phyloP scores from a whole-genome alignment of 1,140 invertebrate species.

The Tachypleus tridentatus region DNA sequence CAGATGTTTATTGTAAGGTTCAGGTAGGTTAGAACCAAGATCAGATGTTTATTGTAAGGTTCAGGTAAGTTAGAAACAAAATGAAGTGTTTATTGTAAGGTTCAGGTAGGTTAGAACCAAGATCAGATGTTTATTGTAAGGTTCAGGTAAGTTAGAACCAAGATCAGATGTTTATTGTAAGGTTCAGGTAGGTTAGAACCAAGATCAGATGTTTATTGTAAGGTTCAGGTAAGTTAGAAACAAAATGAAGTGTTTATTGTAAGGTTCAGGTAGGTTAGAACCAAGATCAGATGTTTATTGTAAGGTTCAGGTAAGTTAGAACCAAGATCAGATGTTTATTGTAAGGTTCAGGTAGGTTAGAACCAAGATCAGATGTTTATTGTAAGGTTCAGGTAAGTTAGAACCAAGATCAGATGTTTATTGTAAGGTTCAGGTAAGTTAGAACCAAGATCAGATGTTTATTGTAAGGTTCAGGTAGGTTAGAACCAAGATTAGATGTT shows the following conservation, averaged over 20 bases:
- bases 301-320: background rate
- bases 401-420: no score
- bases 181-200: background rate
- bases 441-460: background rate
- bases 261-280: constrained; percentile 29
- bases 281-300: background rate
- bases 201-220: no score
- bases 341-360: constrained; percentile 31
- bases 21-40: no score
- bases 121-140: no score
- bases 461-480: background rate
- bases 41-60: no score
- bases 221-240: constrained; percentile 30
- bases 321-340: no score
- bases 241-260: background rate
- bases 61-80: constrained; percentile 24
- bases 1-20: background rate
- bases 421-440: constrained; percentile 33
- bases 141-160: constrained; percentile 27
- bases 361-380: background rate
- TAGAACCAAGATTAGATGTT: no score
- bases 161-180: background rate
- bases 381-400: background rate
- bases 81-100: background rate
- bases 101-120: background rate